Evolutionary conservation across 2,113 vertebrate genomes (phyloP).

Genomic region (Tragelaphus buxtoni): DNA sequence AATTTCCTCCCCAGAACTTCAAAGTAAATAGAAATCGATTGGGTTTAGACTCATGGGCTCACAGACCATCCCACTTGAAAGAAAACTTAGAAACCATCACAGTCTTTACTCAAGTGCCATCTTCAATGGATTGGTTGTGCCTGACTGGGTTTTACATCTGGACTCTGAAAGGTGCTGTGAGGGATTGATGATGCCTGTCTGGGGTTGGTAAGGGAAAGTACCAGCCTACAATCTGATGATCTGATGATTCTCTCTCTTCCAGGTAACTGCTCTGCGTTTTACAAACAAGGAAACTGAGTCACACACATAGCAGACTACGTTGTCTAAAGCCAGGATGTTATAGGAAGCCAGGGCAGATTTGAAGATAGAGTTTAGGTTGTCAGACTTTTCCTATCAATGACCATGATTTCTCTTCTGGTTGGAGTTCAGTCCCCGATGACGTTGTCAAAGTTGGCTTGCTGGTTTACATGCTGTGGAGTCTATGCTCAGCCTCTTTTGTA

Average conservation of each 20-base stretch:
- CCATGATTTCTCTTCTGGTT: background rate
- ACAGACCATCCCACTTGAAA: background rate
- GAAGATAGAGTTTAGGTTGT: background rate
- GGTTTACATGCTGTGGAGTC: background rate
- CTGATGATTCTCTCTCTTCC: no score
- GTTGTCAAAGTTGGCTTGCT: no score
- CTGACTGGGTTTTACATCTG: background rate
- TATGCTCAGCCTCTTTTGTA: background rate
- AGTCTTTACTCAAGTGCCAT: background rate
- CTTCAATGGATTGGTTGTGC: background rate
- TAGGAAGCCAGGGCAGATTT: background rate
- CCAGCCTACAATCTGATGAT: background rate
- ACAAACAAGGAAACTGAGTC: background rate
- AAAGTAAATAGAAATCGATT: background rate
- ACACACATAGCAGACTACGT: fast-evolving
- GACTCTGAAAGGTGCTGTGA: background rate
- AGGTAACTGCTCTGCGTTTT: background rate
- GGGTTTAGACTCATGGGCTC: background rate
- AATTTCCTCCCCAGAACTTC: background rate
- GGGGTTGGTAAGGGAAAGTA: background rate
- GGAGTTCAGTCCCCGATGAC: background rate
- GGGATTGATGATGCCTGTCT: background rate
- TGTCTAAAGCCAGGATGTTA: background rate
- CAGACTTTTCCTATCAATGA: background rate
- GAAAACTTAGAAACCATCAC: background rate